phyloP scores from a whole-genome alignment of 2,797 vertebrate species.

The Syndactyla subalaris region DNA sequence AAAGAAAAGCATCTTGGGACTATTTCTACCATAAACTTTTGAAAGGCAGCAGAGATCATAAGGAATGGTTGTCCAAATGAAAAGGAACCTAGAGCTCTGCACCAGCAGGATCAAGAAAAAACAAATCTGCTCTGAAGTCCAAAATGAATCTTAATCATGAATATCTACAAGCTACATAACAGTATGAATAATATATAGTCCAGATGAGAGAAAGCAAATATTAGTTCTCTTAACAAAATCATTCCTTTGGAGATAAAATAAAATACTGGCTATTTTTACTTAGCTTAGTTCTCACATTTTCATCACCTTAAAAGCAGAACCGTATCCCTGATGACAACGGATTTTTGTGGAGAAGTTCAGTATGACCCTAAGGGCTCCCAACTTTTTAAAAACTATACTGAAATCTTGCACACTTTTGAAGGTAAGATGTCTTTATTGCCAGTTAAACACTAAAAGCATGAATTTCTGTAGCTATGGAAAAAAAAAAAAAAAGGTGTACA shows the following conservation, averaged over 20 bases:
- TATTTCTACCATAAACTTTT: not conserved
- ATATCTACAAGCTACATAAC: not conserved
- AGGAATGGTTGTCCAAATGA: not conserved
- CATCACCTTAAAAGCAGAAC: not conserved
- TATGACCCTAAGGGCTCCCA: not conserved
- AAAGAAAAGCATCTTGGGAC: not conserved
- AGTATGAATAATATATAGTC: conserved; percentile 23
- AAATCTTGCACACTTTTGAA: not conserved
- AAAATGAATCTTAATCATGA: not conserved
- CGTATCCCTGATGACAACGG: not conserved
- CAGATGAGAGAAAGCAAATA: conserved; percentile 28
- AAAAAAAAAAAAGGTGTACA: not conserved
- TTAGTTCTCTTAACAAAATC: conserved; percentile 20
- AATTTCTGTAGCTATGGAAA: not conserved
- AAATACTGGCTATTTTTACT: not conserved
- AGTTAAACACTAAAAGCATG: not conserved
- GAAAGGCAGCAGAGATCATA: not conserved
- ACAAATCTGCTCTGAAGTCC: not conserved
- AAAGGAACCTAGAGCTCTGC: not conserved
- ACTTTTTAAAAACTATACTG: not conserved
- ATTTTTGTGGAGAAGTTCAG: not conserved
- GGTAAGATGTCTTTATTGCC: not conserved
- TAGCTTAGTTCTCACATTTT: not conserved
- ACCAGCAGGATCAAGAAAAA: not conserved
- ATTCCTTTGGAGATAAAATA: conserved; percentile 2